Percentiles rank a stretch among this genome's conserved stretches.
These are phyloP conservation scores for Lasioglossum zephyrum DNA, from an alignment of 2,888 invertebrate species.

Conservation along the genomic window DNA sequence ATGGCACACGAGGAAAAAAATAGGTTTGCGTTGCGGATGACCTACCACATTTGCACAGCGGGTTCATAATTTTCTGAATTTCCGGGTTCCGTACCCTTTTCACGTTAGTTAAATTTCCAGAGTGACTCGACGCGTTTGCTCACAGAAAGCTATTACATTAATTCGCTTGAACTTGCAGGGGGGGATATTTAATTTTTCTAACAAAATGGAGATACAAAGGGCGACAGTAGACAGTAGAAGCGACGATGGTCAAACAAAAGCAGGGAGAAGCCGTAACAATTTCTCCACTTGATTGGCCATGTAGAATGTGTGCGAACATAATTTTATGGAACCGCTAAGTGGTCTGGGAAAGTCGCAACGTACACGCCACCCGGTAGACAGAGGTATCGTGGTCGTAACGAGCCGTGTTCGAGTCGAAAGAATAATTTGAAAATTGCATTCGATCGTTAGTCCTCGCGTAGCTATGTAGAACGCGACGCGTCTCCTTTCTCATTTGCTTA, in stretches of 20 bases:
- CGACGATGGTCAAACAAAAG: neutral
- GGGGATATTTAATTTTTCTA: neutral
- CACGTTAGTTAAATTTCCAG: neutral
- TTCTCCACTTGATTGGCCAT: neutral
- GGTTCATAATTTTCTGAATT: conserved; percentile 5
- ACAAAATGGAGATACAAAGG: neutral
- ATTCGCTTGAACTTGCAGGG: neutral
- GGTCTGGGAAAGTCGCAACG: neutral
- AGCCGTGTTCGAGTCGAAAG: conserved; percentile 16
- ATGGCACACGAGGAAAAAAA: neutral
- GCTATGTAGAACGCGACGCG: neutral
- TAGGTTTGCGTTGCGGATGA: neutral
- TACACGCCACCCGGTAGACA: neutral
- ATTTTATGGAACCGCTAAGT: too few species aligned
- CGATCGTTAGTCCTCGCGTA: conserved; percentile 13
- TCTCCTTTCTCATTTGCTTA: conserved; percentile 28
- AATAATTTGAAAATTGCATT: conserved; percentile 33
- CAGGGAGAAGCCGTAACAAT: neutral
- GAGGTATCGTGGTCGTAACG: neutral
- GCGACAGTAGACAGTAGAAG: neutral
- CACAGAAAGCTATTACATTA: neutral
- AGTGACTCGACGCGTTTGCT: neutral
- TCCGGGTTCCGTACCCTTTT: neutral
- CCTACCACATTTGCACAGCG: neutral
- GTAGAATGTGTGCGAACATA: too few species aligned